Conservation (phyloP, 2,888 invertebrate genomes). For the Melanargia galathea region DNA sequence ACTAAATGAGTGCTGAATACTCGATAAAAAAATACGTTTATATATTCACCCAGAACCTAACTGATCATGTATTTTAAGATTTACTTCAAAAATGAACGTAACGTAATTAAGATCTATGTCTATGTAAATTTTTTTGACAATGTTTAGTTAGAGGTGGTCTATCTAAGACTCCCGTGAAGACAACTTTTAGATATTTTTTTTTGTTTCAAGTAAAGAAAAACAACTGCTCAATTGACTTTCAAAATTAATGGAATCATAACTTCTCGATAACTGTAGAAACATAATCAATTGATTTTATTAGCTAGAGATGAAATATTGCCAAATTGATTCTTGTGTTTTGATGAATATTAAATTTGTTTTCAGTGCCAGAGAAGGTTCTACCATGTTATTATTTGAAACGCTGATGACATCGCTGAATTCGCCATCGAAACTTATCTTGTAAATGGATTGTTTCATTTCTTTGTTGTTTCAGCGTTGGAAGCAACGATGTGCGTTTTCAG, state of each 20-base stretch:
- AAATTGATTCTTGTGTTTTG: slow-evolving; percentile 13
- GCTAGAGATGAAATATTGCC: slow-evolving; percentile 3
- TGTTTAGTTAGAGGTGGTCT: too few species aligned
- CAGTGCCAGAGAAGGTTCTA: slow-evolving; percentile 18
- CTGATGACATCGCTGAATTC: not conserved
- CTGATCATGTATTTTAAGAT: too few species aligned
- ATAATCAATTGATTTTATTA: not conserved
- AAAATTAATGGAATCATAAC: not conserved
- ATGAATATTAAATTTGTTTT: slow-evolving; percentile 30
- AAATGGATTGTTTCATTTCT: not conserved
- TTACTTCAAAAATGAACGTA: too few species aligned
- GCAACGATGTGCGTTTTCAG: not conserved
- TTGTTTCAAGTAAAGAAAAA: not conserved
- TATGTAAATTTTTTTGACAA: too few species aligned
- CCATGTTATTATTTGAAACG: not conserved
- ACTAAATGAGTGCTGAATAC: not conserved
- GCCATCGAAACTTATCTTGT: not conserved
- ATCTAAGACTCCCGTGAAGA: too few species aligned
- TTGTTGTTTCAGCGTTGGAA: not conserved
- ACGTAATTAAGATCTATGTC: too few species aligned
- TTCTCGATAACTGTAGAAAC: not conserved
- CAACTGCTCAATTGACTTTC: not conserved
- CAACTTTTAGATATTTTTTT: too few species aligned
- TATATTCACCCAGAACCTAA: too few species aligned
- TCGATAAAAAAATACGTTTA: not conserved